A percentile compares a stretch with the other conserved stretches of the same genome.
Conservation (phyloP, 2,113 vertebrate genomes). For the Istiophorus platypterus region DNA sequence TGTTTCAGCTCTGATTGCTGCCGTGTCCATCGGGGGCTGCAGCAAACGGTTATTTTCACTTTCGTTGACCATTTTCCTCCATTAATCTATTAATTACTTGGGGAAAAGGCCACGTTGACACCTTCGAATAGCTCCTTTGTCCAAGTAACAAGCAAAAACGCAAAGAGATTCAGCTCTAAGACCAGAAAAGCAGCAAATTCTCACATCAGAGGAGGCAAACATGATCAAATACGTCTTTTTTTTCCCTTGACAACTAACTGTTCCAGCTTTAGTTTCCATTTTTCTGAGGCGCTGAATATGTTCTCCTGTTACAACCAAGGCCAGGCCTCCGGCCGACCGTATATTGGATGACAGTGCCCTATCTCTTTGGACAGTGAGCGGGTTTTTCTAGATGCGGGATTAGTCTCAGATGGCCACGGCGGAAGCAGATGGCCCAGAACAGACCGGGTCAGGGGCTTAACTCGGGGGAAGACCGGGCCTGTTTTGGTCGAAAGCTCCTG, state of each 20-base stretch:
- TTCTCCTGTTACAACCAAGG: background rate
- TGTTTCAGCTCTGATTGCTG: too few relatives aligned
- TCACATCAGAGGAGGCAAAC: too few relatives aligned
- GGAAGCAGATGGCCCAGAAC: conserved; percentile 37
- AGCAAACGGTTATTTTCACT: background rate
- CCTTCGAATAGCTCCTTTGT: too few relatives aligned
- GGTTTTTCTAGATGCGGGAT: conserved; percentile 19
- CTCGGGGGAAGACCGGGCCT: conserved; percentile 21
- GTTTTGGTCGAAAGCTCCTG: conserved; percentile 7
- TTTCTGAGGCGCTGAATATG: background rate
- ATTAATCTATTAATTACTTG: too few relatives aligned
- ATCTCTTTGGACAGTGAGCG: background rate
- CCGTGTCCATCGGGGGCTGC: too few relatives aligned
- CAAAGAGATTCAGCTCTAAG: too few relatives aligned
- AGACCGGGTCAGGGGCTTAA: conserved; percentile 12
- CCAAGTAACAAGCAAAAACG: too few relatives aligned
- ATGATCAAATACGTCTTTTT: too few relatives aligned
- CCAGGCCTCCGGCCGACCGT: conserved; percentile 12
- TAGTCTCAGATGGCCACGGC: conserved; percentile 35
- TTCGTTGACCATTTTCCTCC: too few relatives aligned
- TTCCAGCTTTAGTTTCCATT: background rate
- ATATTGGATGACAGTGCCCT: background rate
- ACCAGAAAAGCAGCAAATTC: too few relatives aligned
- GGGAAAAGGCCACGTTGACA: too few relatives aligned
- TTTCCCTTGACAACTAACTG: background rate